phyloP scores from a whole-genome alignment of 2,113 vertebrate species.

The Cranoglanis bouderius region DNA sequence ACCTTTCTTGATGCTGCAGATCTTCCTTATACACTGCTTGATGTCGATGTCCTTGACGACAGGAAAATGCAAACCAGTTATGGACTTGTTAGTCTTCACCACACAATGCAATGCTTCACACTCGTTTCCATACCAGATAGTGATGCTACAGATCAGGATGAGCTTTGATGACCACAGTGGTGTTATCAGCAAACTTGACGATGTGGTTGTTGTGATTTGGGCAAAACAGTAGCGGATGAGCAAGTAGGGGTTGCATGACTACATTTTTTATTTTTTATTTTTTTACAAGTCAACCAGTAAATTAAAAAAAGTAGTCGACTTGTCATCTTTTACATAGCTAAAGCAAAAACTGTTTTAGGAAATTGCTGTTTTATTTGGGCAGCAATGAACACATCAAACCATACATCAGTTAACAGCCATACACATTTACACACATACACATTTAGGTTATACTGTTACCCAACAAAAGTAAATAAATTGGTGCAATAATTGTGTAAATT shows the following conservation, averaged over 20 bases:
- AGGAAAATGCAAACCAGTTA: background rate
- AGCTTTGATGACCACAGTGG: background rate
- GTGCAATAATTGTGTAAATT: background rate
- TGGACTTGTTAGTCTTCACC: background rate
- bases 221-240: background rate
- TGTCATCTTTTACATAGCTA: background rate
- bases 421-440: background rate
- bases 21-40: background rate
- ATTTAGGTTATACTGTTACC: background rate
- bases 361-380: background rate
- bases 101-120: too few relatives aligned
- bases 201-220: background rate
- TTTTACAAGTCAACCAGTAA: background rate
- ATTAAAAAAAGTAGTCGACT: background rate
- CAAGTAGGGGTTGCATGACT: background rate
- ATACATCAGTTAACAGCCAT: background rate
- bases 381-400: background rate
- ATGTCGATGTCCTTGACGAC: too few relatives aligned
- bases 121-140: background rate
- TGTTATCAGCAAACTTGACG: background rate
- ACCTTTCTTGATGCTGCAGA: background rate
- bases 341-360: background rate
- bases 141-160: background rate
- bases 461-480: background rate
- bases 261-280: too few relatives aligned